Evolutionary conservation across 1,140 invertebrate genomes (phyloP).

Genomic region (Zaprionus vittiger): DNA sequence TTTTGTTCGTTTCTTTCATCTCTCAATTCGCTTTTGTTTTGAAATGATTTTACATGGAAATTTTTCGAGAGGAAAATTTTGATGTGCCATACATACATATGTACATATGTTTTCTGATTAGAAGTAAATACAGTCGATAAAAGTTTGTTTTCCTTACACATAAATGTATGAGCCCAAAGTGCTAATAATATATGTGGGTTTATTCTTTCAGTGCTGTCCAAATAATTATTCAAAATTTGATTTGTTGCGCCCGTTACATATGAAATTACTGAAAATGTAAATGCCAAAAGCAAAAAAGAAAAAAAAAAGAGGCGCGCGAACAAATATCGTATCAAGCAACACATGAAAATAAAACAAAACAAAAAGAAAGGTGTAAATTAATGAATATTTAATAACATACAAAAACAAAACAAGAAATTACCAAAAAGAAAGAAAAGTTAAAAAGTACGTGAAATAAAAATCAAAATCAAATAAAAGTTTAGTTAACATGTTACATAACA

Average conservation of each 20-base stretch:
- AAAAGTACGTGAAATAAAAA: slow-evolving; percentile 13
- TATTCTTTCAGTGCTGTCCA: slow-evolving; percentile 31
- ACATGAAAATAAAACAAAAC: background rate
- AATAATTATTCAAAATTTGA: slow-evolving; percentile 34
- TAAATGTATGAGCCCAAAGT: background rate
- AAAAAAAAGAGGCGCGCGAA: slow-evolving; percentile 18
- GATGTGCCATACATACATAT: slow-evolving; percentile 18
- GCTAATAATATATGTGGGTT: background rate
- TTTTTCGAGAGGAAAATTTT: slow-evolving; percentile 74
- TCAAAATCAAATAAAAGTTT: slow-evolving; percentile 47
- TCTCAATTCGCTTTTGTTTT: slow-evolving; percentile 60
- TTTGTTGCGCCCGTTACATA: slow-evolving; percentile 26
- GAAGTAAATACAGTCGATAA: slow-evolving; percentile 13
- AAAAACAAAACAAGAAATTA: slow-evolving; percentile 14
- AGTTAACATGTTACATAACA: slow-evolving; percentile 72
- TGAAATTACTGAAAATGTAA: slow-evolving; percentile 46
- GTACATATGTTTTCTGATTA: slow-evolving; percentile 32
- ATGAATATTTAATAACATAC: slow-evolving; percentile 16
- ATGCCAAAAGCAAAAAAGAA: slow-evolving; percentile 18
- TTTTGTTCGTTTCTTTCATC: slow-evolving; percentile 30
- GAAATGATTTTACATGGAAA: slow-evolving; percentile 60
- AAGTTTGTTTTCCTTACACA: background rate
- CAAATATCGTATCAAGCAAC: slow-evolving; percentile 23
- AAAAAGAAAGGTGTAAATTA: slow-evolving; percentile 21
- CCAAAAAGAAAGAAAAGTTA: background rate